Percentiles rank a stretch among this genome's conserved stretches.
These are phyloP conservation scores for Montipora cactus DNA, from an alignment of 64 coral and sea anemone species.

Conservation along the genomic window DNA sequence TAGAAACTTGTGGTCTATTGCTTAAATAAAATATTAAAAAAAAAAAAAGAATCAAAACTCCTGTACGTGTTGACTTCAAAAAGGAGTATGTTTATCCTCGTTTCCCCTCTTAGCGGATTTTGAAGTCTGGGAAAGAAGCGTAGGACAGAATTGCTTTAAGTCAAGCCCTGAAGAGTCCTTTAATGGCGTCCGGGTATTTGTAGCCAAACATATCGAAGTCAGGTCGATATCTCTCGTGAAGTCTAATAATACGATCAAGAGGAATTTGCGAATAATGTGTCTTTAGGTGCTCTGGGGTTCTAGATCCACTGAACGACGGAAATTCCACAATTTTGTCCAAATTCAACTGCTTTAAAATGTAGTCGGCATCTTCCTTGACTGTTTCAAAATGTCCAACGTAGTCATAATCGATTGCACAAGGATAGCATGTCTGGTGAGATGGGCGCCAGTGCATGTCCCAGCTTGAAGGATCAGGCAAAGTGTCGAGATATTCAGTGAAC, in stretches of 20 bases:
- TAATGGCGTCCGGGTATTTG: slow-evolving; percentile 27
- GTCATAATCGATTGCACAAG: slow-evolving; percentile 21
- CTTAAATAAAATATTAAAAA: no score
- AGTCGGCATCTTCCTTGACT: slow-evolving; percentile 26
- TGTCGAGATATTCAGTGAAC: slow-evolving; percentile 1
- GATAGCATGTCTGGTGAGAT: slow-evolving; percentile 20
- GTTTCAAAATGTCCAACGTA: slow-evolving; percentile 28
- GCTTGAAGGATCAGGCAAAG: neutral
- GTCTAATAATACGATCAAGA: neutral
- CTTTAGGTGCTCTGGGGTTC: neutral
- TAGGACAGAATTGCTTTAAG: neutral
- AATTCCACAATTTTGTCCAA: slow-evolving; percentile 22
- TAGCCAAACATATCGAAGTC: slow-evolving; percentile 46
- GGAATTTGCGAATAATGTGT: slow-evolving; percentile 26
- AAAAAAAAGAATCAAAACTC: no score
- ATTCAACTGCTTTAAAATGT: slow-evolving; percentile 1
- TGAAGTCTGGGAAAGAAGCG: no score
- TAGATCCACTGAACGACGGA: slow-evolving; percentile 20
- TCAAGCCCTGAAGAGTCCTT: slow-evolving; percentile 7
- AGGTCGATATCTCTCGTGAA: neutral
- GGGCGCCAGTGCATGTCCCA: slow-evolving; percentile 57
- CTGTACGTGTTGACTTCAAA: no score
- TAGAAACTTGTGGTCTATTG: no score
- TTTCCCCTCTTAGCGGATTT: no score
- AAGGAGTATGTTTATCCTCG: no score